Evolutionary conservation across 2,888 invertebrate species (phyloP).

Genomic region (Apomyelois bistriatella): DNA sequence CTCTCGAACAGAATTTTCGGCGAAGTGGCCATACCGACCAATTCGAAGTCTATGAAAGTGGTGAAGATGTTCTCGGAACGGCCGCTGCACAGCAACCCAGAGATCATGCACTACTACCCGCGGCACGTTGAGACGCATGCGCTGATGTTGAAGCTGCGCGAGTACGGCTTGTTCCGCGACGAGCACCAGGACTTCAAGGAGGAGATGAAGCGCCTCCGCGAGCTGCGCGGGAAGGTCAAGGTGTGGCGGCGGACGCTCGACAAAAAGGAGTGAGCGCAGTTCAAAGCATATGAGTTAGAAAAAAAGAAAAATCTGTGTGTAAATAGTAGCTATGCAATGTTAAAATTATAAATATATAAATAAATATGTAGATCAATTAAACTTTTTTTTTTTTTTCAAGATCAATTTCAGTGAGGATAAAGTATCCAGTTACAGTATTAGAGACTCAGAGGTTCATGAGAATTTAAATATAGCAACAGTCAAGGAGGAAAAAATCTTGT

Average conservation of each 20-base stretch:
- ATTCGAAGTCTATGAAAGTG: conserved; percentile 87
- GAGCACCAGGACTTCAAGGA: conserved; percentile 95
- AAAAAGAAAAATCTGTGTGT: too few species aligned
- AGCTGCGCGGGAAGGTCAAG: conserved; percentile 87
- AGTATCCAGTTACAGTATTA: too few species aligned
- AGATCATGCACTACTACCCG: conserved; percentile 92
- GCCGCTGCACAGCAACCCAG: conserved; percentile 86
- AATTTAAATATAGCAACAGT: too few species aligned
- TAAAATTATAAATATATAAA: too few species aligned
- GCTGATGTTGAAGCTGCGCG: conserved; percentile 85
- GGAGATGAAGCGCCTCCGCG: conserved; percentile 88
- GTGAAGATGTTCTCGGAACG: conserved; percentile 87
- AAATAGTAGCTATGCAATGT: too few species aligned
- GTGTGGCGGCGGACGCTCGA: conserved; percentile 74
- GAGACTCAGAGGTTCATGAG: too few species aligned
- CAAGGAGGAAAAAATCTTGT: too few species aligned
- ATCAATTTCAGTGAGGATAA: too few species aligned
- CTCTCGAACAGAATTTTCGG: conserved; percentile 94
- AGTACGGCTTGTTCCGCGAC: conserved; percentile 90
- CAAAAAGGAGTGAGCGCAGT: conserved; percentile 22
- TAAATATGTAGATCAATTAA: too few species aligned
- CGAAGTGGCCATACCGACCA: conserved; percentile 89
- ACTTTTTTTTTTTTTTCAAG: too few species aligned
- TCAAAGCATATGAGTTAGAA: too few species aligned
- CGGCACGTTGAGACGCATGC: conserved; percentile 87